These are phyloP conservation scores for Philopotamus ludificatus DNA, from an alignment of 1,140 invertebrate species.

Conservation along the genomic window DNA sequence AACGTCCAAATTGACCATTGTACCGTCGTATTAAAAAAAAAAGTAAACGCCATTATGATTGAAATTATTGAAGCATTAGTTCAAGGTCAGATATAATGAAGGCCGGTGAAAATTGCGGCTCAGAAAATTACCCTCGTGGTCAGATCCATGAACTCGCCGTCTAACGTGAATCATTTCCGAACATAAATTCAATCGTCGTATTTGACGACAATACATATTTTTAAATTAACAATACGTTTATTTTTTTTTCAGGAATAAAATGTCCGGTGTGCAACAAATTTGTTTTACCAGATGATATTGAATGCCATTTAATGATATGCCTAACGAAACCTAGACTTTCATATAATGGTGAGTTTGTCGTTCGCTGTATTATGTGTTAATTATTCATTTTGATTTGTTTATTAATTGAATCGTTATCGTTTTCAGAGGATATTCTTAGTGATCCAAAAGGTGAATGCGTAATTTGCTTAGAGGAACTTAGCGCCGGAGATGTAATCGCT, in stretches of 20 bases:
- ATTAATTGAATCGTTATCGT: constrained; percentile 47
- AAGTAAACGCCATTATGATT: not conserved
- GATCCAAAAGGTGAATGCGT: constrained; percentile 98
- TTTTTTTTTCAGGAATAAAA: constrained; percentile 80
- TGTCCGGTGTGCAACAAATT: constrained; percentile 98
- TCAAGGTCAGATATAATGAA: not conserved
- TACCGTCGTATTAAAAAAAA: not conserved
- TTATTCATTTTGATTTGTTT: too few relatives aligned
- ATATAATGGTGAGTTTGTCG: constrained; percentile 90
- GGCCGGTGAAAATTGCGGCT: too few relatives aligned
- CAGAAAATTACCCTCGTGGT: too few relatives aligned
- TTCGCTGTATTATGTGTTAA: too few relatives aligned
- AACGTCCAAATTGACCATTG: not conserved
- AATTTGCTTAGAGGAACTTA: constrained; percentile 96
- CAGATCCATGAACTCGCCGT: too few relatives aligned
- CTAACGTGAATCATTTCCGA: too few relatives aligned
- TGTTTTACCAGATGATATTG: constrained; percentile 95
- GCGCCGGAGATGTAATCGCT: constrained; percentile 92
- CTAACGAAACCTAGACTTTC: constrained; percentile 96
- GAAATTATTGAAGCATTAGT: not conserved
- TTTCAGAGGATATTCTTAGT: constrained; percentile 92
- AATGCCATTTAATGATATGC: constrained; percentile 98
- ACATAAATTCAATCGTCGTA: too few relatives aligned
- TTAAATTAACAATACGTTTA: constrained; percentile 2
- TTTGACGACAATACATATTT: not conserved